Conservation (phyloP, 2,797 vertebrate genomes). For the Chrysolophus pictus region DNA sequence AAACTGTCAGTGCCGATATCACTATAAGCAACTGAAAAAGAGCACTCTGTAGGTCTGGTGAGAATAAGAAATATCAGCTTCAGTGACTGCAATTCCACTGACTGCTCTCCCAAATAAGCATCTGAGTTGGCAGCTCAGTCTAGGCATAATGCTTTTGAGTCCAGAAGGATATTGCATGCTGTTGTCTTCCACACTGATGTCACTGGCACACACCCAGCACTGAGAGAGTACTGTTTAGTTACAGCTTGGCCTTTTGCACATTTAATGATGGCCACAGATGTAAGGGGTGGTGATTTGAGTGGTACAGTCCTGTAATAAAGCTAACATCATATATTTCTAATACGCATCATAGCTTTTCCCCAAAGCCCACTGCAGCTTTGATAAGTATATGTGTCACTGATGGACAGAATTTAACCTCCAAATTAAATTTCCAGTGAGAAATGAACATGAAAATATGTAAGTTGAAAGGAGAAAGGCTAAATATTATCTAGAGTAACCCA, state of each 20-base stretch:
- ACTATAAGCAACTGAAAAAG: not conserved
- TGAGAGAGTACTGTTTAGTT: not conserved
- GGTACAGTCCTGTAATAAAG: not conserved
- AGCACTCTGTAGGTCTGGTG: not conserved
- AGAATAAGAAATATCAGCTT: not conserved
- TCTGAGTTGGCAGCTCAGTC: not conserved
- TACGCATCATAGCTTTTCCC: not conserved
- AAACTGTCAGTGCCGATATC: not conserved
- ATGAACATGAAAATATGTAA: not conserved
- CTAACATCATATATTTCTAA: constrained; percentile 1
- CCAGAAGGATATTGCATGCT: constrained; percentile 33
- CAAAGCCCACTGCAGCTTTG: not conserved
- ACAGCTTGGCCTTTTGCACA: constrained; percentile 48
- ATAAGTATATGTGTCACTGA: not conserved
- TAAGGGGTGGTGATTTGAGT: not conserved
- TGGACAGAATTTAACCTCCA: not conserved
- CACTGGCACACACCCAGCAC: constrained; percentile 25
- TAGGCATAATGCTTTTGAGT: not conserved
- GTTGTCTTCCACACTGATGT: not conserved
- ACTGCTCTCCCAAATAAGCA: not conserved
- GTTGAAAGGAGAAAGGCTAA: not conserved
- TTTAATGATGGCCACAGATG: constrained; percentile 51
- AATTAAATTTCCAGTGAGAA: not conserved
- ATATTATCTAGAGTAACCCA: not conserved
- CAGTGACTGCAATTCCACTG: not conserved